Conservation (phyloP, 2,888 invertebrate genomes). For the Cremastinae sp. region DNA sequence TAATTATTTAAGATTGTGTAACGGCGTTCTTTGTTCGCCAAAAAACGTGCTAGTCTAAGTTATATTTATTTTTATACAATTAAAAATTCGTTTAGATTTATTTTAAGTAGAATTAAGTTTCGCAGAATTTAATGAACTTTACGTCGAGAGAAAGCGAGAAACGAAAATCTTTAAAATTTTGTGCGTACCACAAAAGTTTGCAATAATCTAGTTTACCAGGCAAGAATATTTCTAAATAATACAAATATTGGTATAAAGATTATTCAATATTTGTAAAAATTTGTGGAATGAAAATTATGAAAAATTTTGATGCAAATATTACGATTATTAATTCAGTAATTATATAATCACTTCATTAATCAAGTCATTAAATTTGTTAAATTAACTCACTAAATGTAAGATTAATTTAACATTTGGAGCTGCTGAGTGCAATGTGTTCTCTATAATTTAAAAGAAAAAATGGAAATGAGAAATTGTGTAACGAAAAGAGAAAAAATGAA, state of each 20-base stretch:
- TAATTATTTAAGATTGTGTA: constrained; percentile 68
- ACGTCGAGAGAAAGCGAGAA: constrained; percentile 37
- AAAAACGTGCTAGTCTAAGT: constrained; percentile 79
- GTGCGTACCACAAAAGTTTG: too few relatives aligned
- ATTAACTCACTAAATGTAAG: constrained; percentile 63
- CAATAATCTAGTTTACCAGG: too few relatives aligned
- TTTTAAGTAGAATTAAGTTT: constrained; percentile 59
- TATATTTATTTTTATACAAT: constrained; percentile 76
- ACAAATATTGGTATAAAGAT: too few relatives aligned
- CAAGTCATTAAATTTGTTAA: constrained; percentile 59
- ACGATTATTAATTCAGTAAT: too few relatives aligned
- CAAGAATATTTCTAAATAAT: too few relatives aligned
- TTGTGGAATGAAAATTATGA: too few relatives aligned
- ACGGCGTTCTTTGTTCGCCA: constrained; percentile 66
- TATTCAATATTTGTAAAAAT: too few relatives aligned
- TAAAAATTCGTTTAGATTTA: constrained; percentile 69
- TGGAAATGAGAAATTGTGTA: constrained; percentile 64
- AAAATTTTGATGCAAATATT: constrained; percentile 30
- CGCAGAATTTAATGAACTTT: constrained; percentile 62
- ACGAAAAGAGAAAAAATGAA: constrained; percentile 54
- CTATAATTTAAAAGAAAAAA: constrained; percentile 70
- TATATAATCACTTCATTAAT: constrained; percentile 17
- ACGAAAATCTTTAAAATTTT: constrained; percentile 21
- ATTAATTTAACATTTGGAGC: constrained; percentile 65
- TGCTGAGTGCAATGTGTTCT: constrained; percentile 76